A percentile compares a stretch with the other conserved stretches of the same genome.
Evolutionary conservation across 2,113 vertebrate genomes (phyloP).

Genomic region (Uropsilus gracilis): DNA sequence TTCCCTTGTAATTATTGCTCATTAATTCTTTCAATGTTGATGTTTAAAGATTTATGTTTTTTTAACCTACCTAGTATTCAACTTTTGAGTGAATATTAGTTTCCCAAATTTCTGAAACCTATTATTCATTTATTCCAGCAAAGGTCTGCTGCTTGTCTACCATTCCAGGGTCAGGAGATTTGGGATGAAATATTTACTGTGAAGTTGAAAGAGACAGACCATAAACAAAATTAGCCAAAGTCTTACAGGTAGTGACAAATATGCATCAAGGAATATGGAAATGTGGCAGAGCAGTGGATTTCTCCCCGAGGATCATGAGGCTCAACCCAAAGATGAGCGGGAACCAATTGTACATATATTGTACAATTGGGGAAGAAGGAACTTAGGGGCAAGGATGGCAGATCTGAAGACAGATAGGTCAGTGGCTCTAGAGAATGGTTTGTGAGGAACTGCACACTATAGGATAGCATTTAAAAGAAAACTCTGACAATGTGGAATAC

Average conservation of each 20-base stretch:
- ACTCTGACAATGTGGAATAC: background rate
- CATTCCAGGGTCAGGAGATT: background rate
- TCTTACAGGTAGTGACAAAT: background rate
- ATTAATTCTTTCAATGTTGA: background rate
- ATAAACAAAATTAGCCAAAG: background rate
- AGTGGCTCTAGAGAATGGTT: rapidly evolving
- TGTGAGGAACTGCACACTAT: background rate
- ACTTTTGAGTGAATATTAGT: background rate
- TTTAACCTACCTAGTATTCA: background rate
- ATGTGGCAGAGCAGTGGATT: background rate
- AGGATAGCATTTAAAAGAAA: background rate
- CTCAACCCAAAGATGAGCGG: background rate
- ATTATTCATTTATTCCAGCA: background rate
- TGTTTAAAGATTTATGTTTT: background rate
- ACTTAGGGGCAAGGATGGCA: background rate
- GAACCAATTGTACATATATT: background rate
- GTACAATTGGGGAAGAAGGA: rapidly evolving
- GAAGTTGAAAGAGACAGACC: background rate
- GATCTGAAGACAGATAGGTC: background rate
- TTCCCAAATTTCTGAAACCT: background rate
- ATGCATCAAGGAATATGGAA: background rate
- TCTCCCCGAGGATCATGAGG: background rate
- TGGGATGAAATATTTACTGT: background rate
- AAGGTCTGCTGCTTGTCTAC: background rate
- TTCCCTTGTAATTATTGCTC: background rate